Base-by-base conservation (phyloP, 2,113 vertebrate genomes). In the Miniopterus natalensis region DNA sequence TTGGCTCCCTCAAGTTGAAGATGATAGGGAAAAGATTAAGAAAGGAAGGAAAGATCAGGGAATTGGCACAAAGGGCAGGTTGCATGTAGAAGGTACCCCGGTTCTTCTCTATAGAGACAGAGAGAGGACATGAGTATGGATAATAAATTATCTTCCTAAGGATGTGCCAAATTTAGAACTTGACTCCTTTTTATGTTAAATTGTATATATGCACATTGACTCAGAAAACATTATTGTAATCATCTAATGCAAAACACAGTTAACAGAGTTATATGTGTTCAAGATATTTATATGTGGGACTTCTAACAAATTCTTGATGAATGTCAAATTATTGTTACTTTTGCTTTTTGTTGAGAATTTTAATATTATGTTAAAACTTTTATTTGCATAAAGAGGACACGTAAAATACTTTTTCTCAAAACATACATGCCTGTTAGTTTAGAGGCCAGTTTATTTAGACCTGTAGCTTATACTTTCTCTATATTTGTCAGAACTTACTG, bases 401-500 rank as follows among this genome's bases (percentile, higher is more conserved):
- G 63, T 45, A n/a, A 88, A 90, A 12, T 95, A 74, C 20, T 86
- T 95, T 96, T 84, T 40, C 47, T 68, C 9, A 66, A 92, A 79
- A 83, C 15, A 81, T 31, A 59, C n/a, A 36, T 49, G 61, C 18
- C 42, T 73, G 20, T 59, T 88, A 40, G 68, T 70, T 94, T n/a
- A 84, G 63, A 93, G 25, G 61, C 18, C 21, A 88, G 40, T 74
- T 92, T 84, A 84, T 71, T 90, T 25, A 94, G 86, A 91, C 51
- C 88, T 51, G 63, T 61, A 47, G 70, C 49, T 66, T 57, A 36
- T 1, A n/a, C 7, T 61, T 95, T 79, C 23, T 70, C 55, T 66
- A 31, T 74, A 75, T 47, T 92, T 95, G 78, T 79, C 84, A 96
- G 84, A 79, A 88, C 6, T 88, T 66, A 84, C 29, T 51, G 36